Percentiles rank a stretch among this genome's conserved stretches.
These are phyloP conservation scores for Netelia fuscicornis DNA, from an alignment of 2,888 invertebrate genomes.

Conservation along the genomic window DNA sequence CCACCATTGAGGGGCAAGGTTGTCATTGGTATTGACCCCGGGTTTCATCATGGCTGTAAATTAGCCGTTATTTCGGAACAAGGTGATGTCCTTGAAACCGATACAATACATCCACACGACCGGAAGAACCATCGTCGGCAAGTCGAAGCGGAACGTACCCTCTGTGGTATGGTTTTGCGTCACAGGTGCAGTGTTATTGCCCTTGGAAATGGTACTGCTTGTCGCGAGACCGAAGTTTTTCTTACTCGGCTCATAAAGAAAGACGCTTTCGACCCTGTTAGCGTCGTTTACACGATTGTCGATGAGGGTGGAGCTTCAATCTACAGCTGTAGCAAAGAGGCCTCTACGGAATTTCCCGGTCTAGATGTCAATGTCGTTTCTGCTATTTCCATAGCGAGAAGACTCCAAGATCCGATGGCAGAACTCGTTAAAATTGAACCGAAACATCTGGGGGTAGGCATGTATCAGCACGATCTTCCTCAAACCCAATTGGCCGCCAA, in stretches of 20 bases:
- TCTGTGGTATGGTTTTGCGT: constrained; percentile 87
- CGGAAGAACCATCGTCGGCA: constrained; percentile 82
- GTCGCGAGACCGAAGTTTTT: constrained; percentile 94
- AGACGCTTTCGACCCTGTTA: constrained; percentile 86
- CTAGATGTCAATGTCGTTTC: constrained; percentile 93
- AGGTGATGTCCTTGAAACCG: constrained; percentile 89
- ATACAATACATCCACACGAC: constrained; percentile 89
- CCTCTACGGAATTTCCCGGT: constrained; percentile 92
- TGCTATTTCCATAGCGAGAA: constrained; percentile 92
- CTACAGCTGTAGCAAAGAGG: constrained; percentile 95
- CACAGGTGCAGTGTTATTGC: constrained; percentile 92
- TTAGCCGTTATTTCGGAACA: constrained; percentile 91
- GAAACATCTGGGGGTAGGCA: constrained; percentile 96
- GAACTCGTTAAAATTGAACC: constrained; percentile 98
- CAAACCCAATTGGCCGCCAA: constrained; percentile 91
- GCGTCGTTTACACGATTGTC: constrained; percentile 92
- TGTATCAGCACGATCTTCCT: constrained; percentile 97
- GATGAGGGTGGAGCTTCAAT: constrained; percentile 97
- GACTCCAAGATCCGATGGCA: constrained; percentile 95
- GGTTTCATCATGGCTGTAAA: constrained; percentile 96
- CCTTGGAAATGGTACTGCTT: constrained; percentile 96
- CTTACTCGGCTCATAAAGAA: constrained; percentile 87
- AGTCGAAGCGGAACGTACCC: constrained; percentile 82
- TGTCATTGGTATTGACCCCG: constrained; percentile 96
- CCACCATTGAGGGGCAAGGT: constrained; percentile 92